These are phyloP conservation scores for Malacosoma neustria DNA, from an alignment of 2,888 invertebrate species.

Conservation along the genomic window DNA sequence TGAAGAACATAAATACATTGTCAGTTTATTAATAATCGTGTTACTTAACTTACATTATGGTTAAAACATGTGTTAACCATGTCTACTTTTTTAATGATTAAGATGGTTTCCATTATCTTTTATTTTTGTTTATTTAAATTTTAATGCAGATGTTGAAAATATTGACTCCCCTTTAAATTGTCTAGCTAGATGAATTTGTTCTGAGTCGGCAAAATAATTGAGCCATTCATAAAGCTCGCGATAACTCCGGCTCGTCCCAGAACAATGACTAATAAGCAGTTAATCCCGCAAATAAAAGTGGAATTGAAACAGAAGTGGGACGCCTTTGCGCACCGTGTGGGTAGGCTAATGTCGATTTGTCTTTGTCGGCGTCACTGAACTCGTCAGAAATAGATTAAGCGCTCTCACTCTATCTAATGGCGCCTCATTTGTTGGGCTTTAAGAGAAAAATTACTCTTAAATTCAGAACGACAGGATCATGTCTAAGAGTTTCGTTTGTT, in stretches of 20 bases:
- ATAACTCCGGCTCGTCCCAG: constrained; percentile 52
- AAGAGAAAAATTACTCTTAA: constrained; percentile 72
- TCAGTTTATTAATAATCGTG: constrained; percentile 51
- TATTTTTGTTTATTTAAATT: constrained; percentile 6
- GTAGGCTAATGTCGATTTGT: constrained; percentile 74
- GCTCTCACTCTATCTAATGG: constrained; percentile 74
- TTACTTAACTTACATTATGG: constrained; percentile 32
- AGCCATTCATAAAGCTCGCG: constrained; percentile 71
- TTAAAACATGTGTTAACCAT: constrained; percentile 38
- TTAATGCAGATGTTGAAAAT: background rate
- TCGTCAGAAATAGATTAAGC: constrained; percentile 76
- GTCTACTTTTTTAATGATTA: constrained; percentile 27
- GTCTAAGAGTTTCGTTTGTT: constrained; percentile 66
- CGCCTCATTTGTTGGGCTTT: constrained; percentile 74
- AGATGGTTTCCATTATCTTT: constrained; percentile 23
- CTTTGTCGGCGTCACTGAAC: constrained; percentile 75
- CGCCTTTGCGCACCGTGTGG: constrained; percentile 69
- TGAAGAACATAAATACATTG: constrained; percentile 52
- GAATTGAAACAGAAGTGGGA: constrained; percentile 73
- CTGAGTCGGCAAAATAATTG: constrained; percentile 65
- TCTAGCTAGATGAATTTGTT: constrained; percentile 25
- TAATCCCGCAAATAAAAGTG: constrained; percentile 75
- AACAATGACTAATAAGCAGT: constrained; percentile 74
- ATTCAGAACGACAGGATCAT: constrained; percentile 63
- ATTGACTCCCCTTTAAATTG: constrained; percentile 15